Conservation (phyloP, 2,888 invertebrate species). For the Pegoplata infirma region DNA sequence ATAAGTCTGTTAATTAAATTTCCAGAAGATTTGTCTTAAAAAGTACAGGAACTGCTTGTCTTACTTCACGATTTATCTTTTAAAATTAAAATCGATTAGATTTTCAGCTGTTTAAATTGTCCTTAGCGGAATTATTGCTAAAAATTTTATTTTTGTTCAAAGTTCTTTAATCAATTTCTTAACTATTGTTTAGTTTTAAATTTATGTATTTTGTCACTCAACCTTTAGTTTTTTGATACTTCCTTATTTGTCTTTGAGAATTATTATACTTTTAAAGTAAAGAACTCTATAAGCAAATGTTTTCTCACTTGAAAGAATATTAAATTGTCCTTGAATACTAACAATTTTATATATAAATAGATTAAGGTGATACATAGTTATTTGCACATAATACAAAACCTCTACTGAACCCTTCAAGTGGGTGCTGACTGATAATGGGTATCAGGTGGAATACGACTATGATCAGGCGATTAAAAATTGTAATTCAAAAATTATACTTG, state of each 20-base stretch:
- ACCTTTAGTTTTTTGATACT: conserved; percentile 6
- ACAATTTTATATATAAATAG: too few relatives aligned
- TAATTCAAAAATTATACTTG: too few relatives aligned
- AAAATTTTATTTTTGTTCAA: neutral
- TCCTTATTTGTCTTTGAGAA: neutral
- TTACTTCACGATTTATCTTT: too few relatives aligned
- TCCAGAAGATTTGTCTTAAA: too few relatives aligned
- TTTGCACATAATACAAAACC: too few relatives aligned
- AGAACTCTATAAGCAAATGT: conserved; percentile 3
- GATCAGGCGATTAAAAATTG: too few relatives aligned
- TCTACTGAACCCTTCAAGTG: too few relatives aligned
- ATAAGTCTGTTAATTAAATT: too few relatives aligned
- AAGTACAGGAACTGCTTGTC: too few relatives aligned
- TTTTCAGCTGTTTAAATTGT: neutral
- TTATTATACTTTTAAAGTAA: neutral
- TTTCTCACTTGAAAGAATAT: neutral
- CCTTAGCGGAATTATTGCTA: neutral
- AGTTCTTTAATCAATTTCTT: neutral
- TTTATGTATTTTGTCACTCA: neutral
- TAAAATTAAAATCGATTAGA: neutral
- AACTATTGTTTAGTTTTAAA: neutral
- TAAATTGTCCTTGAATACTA: neutral
- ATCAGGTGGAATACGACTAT: too few relatives aligned
- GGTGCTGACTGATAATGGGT: too few relatives aligned
- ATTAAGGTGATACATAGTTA: too few relatives aligned